Percentiles rank a stretch among this genome's conserved stretches.
Conservation (phyloP, 1,140 invertebrate species). For the Tribolium castaneum region DNA sequence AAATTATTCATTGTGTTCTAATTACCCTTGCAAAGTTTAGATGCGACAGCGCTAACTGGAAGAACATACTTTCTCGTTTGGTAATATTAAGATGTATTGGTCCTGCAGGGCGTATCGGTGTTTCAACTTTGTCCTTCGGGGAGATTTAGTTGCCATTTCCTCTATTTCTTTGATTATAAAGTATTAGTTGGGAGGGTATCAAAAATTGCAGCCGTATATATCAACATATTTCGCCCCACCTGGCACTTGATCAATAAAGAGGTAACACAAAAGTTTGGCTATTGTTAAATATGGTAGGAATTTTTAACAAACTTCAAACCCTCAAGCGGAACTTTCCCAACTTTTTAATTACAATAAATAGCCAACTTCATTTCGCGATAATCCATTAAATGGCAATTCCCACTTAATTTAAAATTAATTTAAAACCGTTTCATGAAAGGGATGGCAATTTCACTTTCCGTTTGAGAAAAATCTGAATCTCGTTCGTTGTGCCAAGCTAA, state of each 20-base stretch:
- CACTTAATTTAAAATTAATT: conserved; percentile 32
- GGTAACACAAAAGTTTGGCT: background rate
- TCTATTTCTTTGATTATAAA: conserved; percentile 33
- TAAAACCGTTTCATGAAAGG: conserved; percentile 17
- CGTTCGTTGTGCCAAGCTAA: background rate
- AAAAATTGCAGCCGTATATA: background rate
- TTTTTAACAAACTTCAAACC: background rate
- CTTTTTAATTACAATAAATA: conserved; percentile 34
- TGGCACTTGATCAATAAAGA: background rate
- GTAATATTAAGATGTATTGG: conserved; percentile 47
- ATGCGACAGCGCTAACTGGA: conserved; percentile 47
- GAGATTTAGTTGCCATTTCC: conserved; percentile 29
- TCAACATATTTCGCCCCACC: background rate
- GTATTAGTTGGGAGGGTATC: conserved; percentile 1
- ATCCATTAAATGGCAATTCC: conserved; percentile 18
- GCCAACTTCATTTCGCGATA: conserved; percentile 15
- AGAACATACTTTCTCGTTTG: conserved; percentile 42
- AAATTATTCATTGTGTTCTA: conserved; percentile 56
- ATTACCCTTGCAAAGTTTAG: conserved; percentile 55
- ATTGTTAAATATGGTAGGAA: background rate
- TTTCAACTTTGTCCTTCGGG: conserved; percentile 34
- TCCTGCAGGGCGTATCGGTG: conserved; percentile 41
- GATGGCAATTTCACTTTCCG: conserved; percentile 7
- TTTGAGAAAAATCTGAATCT: background rate
- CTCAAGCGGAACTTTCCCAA: background rate